A percentile compares a stretch with the other conserved stretches of the same genome.
These are phyloP conservation scores for Boloria euphrosyne DNA, from an alignment of 2,888 invertebrate genomes.

Conservation along the genomic window DNA sequence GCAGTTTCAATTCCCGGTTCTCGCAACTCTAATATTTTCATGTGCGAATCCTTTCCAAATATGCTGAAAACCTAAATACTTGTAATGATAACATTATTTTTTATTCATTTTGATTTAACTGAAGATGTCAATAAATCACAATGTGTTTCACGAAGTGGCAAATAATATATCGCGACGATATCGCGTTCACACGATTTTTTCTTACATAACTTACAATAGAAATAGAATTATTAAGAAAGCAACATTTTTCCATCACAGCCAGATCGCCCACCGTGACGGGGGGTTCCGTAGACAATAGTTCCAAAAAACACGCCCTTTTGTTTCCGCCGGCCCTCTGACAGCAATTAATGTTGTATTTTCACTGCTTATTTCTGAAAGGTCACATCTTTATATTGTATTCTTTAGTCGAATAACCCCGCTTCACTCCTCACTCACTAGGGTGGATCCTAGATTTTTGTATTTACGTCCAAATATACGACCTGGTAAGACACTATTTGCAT, in stretches of 20 bases:
- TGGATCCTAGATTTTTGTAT: neutral
- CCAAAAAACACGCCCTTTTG: constrained; percentile 67
- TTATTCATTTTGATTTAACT: too few relatives aligned
- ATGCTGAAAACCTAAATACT: too few relatives aligned
- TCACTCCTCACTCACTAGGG: too few relatives aligned
- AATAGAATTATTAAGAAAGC: constrained; percentile 25
- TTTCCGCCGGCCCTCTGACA: constrained; percentile 67
- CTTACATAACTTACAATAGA: constrained; percentile 25
- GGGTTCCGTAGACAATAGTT: constrained; percentile 72
- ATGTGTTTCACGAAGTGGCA: too few relatives aligned
- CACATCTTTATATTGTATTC: constrained; percentile 12
- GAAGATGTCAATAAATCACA: too few relatives aligned
- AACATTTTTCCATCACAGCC: constrained; percentile 42
- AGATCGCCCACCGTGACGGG: constrained; percentile 64
- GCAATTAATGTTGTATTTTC: constrained; percentile 78
- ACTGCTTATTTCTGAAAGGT: constrained; percentile 44
- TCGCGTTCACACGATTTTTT: neutral
- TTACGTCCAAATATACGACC: too few relatives aligned
- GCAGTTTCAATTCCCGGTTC: too few relatives aligned
- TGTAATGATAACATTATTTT: too few relatives aligned
- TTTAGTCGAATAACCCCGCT: neutral
- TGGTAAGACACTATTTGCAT: too few relatives aligned
- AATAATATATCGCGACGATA: neutral
- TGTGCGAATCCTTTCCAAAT: too few relatives aligned
- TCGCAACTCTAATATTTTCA: too few relatives aligned